Evolutionary conservation across 2,797 vertebrate species (phyloP), one percentile per base, ranked within the genome.

Genomic region (Parotocinclus haroldoi): DNA sequence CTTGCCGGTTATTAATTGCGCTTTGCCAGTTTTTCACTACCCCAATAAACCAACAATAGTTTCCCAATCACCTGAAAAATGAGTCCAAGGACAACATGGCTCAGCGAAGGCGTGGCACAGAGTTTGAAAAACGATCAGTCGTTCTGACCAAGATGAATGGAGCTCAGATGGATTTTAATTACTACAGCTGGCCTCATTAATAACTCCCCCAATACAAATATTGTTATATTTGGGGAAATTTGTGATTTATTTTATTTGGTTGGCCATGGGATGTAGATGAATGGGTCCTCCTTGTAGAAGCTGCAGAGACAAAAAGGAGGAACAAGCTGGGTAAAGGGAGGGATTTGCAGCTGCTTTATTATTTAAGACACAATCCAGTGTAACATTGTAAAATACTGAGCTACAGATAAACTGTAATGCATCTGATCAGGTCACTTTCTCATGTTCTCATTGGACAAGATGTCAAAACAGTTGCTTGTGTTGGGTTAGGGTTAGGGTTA

Each of bases 151-250:
- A 98, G 96, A 98, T 98, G 93, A 96, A 99, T 99, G 96, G 89
- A 94, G 91, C 94, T 96, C 94, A 95, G 93, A 95, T 95, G 93
- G 93, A 93, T 95, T 98, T 98, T 98, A 98, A 99, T 98, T 98
- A 98, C 95, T 90, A 88, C 92, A 97, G 95, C 96, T 94, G 95
- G 89, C 91, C 92, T 95, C 95, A 96, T 98, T 95, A 96, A 95
- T 98, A 98, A 96, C 70, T 50, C 63, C 63, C 73, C 82, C 92
- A 94, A 94, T 93, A 95, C 93, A 98, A 98, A 99, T 98, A 98
- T 99, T 98, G 94, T 98, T 98, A 96, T 96, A 95, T 98, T 97
- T 96, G 90, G 91, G 90, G 87, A 96, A 94, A 95, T 94, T 90
- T 91, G 93, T 99, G 95, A 98, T 98, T 98, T 97, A 99, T 98